Evolutionary conservation across 2,888 invertebrate species (phyloP).

Genomic region (Netelia inedita): DNA sequence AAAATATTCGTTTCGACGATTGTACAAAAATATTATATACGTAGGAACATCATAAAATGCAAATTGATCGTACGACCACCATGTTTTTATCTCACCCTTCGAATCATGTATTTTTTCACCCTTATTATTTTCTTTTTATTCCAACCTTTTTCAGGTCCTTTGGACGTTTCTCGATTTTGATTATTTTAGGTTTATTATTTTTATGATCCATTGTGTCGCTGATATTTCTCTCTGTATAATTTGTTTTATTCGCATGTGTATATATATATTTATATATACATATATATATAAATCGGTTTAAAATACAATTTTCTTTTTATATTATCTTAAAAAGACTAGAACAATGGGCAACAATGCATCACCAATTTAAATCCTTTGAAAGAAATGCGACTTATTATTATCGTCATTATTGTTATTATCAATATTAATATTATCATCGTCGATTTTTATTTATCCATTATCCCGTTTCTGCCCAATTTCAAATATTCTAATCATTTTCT

Average conservation of each 20-base stretch:
- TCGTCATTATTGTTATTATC: background rate
- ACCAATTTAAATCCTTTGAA: conserved; percentile 47
- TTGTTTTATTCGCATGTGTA: background rate
- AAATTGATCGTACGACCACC: too few relatives aligned
- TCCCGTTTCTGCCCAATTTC: background rate
- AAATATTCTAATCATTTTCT: background rate
- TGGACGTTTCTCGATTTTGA: background rate
- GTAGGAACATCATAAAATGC: too few relatives aligned
- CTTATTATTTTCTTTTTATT: background rate
- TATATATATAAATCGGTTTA: background rate
- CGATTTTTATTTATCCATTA: background rate
- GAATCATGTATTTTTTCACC: background rate
- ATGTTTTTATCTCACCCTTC: too few relatives aligned
- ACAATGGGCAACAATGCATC: conserved; percentile 30
- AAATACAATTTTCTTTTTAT: background rate
- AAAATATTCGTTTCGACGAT: too few relatives aligned
- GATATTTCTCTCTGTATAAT: background rate
- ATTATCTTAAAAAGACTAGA: conserved; percentile 48
- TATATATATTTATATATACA: background rate
- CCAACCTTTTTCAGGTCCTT: background rate
- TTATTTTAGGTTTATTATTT: background rate
- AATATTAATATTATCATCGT: conserved; percentile 6
- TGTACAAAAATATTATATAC: too few relatives aligned
- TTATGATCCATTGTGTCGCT: conserved; percentile 16
- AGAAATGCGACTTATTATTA: conserved; percentile 40